Evolutionary conservation across 2,797 vertebrate species (phyloP), one percentile per base, ranked within the genome.

Genomic region (Peromyscus eremicus): DNA sequence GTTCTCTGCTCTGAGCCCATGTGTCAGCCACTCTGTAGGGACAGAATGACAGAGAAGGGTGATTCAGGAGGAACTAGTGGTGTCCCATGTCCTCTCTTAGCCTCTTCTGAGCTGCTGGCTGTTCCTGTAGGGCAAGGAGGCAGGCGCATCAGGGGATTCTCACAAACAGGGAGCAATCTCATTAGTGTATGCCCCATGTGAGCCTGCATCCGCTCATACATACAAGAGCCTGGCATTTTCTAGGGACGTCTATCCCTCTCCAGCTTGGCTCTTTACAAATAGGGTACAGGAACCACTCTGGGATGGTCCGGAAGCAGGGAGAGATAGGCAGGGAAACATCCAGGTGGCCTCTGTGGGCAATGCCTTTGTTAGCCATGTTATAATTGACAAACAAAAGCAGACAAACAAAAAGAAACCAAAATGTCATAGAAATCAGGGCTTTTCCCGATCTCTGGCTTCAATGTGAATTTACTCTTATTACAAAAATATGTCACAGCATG

Each of bases 141-240:
- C 66, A 0, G 4, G 5, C 23, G 6, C 27, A 32, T 27, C 57
- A 2, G 64, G 66, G 86, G 37, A 43, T 52, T 23, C 62, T 37
- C 10, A 21, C 0, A 19, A 6, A 5, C 0, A 3, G 34, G 62
- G 84, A 27, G 37, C 34, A 55, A 43, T 73, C 81, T 37, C 52
- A 12, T 43, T 32, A 40, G 43, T 55, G 46, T 0, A 6, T 17
- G 14, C 21, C 6, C 57, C 0, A 0, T 5, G 64, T 29, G 9
- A 17, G 6, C 14, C 0, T 13, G 68, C 6, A 0, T 6, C 2
- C 0, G 0, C 12, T 40, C 9, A 0, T 5, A 6, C 0, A 29
- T 25, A 34, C 3, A 1, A 34, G 60, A 16, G 0, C 0, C 29
- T 1, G 1, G 25, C 3, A 52, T 86, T 9, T 2, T 19, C 81